A percentile compares a stretch with the other conserved stretches of the same genome.
Conservation (phyloP, 2,797 vertebrate genomes). For the Pygocentrus nattereri region DNA sequence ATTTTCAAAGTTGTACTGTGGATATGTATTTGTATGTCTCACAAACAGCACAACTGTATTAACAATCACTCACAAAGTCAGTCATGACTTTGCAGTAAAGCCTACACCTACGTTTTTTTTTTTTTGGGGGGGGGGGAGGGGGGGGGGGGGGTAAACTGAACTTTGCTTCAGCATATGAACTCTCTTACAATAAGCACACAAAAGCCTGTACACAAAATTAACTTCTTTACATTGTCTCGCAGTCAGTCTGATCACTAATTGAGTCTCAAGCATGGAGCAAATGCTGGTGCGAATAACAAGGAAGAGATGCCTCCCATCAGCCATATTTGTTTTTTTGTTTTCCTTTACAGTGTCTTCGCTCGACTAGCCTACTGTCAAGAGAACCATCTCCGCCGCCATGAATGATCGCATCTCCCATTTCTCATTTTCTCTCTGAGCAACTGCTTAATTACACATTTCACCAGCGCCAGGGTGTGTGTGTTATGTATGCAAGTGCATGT, state of each 20-base stretch:
- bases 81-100: constrained; percentile 21
- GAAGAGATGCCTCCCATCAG: constrained; percentile 10
- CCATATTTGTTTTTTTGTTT: constrained; percentile 47
- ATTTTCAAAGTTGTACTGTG: not conserved
- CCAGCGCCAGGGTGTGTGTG: constrained; percentile 22
- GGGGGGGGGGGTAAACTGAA: no score
- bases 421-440: constrained; percentile 43
- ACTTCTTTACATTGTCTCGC: constrained; percentile 20
- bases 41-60: constrained; percentile 10
- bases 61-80: not conserved
- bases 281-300: constrained; percentile 22
- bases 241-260: constrained; percentile 32
- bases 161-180: constrained; percentile 25
- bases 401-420: constrained; percentile 31
- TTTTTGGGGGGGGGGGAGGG: no score
- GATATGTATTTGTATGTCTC: not conserved
- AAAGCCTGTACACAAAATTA: constrained; percentile 30
- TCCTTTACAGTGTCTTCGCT: constrained; percentile 49
- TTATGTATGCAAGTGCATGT: constrained; percentile 33
- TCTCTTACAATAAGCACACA: constrained; percentile 30
- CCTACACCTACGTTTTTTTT: no score
- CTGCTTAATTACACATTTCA: constrained; percentile 55
- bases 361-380: constrained; percentile 32
- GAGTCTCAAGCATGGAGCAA: constrained; percentile 22
- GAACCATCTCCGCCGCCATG: constrained; percentile 25